Evolutionary conservation across 2,113 vertebrate genomes (phyloP).

Genomic region (Eira barbara): DNA sequence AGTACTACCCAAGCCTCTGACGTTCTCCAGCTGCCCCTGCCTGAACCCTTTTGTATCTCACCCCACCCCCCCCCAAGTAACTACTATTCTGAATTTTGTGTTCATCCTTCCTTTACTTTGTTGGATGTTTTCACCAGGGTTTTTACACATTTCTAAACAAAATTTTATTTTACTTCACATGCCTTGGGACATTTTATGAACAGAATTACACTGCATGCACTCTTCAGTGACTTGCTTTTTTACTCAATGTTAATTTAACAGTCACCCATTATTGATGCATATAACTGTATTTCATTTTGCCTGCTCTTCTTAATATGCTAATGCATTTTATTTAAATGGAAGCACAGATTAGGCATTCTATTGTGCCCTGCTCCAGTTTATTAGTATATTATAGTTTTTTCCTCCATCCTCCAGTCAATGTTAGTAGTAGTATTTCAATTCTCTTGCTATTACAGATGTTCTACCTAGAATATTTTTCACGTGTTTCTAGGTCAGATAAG

Average conservation of each 20-base stretch:
- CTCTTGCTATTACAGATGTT: neutral
- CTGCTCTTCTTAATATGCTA: neutral
- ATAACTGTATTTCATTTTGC: neutral
- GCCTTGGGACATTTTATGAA: neutral
- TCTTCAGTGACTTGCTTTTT: neutral
- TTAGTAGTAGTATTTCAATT: neutral
- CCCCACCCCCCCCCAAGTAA: neutral
- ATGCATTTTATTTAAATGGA: neutral
- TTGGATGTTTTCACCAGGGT: neutral
- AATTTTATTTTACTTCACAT: constrained; percentile 16
- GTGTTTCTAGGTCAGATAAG: neutral
- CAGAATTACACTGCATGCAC: neutral
- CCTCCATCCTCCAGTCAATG: neutral
- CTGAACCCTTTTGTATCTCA: neutral
- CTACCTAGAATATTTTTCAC: neutral
- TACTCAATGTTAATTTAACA: neutral
- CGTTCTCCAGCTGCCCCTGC: neutral
- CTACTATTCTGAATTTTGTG: neutral
- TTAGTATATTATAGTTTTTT: neutral
- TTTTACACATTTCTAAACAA: neutral
- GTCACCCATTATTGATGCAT: neutral
- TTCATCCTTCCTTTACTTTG: neutral
- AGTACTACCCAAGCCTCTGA: neutral
- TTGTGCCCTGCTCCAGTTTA: neutral
- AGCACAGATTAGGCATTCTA: neutral